A percentile compares a stretch with the other conserved stretches of the same genome.
Conservation (phyloP, 2,888 invertebrate species). For the Sminthurides aquaticus region DNA sequence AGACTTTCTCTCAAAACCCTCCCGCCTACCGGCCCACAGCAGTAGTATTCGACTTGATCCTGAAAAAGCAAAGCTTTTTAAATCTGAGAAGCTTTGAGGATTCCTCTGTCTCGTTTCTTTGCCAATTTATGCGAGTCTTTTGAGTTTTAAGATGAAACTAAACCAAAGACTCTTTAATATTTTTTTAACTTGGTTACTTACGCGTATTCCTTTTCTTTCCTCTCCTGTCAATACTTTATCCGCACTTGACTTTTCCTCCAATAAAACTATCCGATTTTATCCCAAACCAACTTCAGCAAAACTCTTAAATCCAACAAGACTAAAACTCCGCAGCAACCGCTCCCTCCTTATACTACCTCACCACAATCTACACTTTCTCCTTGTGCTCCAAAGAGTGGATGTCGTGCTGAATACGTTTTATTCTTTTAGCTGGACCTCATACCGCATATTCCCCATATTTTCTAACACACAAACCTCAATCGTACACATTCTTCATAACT, state of each 20-base stretch:
- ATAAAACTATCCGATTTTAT: not conserved
- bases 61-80: constrained; percentile 41
- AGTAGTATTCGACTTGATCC: constrained; percentile 38
- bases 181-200: not conserved
- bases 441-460: too few species aligned
- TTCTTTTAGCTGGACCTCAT: too few species aligned
- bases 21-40: constrained; percentile 3
- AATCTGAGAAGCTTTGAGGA: constrained; percentile 42
- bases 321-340: not conserved
- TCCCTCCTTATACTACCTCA: constrained; percentile 1
- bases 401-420: too few species aligned
- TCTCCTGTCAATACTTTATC: not conserved
- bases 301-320: not conserved
- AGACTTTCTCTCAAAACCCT: not conserved
- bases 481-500: too few species aligned
- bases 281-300: not conserved
- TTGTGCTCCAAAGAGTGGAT: too few species aligned
- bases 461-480: too few species aligned
- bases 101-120: constrained; percentile 41
- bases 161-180: not conserved
- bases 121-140: constrained; percentile 37
- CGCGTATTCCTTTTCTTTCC: not conserved
- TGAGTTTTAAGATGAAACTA: constrained; percentile 19
- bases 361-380: too few species aligned
- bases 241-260: not conserved